Evolutionary conservation across 2,113 vertebrate species (phyloP).

Genomic region (Lethenteron camtschaticum): DNA sequence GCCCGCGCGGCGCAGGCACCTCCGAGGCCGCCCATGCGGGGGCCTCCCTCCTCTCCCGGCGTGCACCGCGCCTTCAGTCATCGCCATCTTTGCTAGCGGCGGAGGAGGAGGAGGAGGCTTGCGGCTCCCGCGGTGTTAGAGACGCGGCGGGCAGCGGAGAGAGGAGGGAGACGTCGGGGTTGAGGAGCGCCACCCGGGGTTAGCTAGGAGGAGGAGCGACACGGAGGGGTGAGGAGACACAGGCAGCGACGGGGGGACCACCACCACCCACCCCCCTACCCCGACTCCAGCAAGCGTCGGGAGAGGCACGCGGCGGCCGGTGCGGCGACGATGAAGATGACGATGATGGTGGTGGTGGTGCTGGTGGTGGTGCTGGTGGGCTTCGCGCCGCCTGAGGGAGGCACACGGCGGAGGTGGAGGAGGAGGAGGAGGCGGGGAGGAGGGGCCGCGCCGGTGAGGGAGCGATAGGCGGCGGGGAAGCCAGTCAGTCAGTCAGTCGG

Average conservation of each 20-base stretch:
- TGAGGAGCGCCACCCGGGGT: background rate
- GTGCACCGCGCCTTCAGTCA: no score
- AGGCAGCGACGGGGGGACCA: constrained; percentile 5
- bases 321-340: no score
- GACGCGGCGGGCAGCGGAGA: no score
- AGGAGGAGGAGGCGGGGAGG: background rate
- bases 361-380: background rate
- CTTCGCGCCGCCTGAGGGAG: background rate
- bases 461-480: constrained; percentile 1
- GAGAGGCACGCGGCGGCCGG: no score
- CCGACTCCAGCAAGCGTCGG: background rate
- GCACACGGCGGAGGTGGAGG: background rate
- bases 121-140: no score
- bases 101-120: no score
- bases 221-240: background rate
- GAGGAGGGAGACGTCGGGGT: no score
- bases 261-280: background rate
- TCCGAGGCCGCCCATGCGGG: no score
- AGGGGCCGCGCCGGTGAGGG: background rate
- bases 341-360: background rate
- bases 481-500: background rate
- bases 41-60: no score
- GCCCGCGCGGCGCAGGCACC: no score
- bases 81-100: no score
- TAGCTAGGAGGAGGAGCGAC: background rate